Evolutionary conservation across 1,140 invertebrate species (phyloP), one percentile per base, ranked within the genome.

Genomic region (Protaetia brevitarsis): DNA sequence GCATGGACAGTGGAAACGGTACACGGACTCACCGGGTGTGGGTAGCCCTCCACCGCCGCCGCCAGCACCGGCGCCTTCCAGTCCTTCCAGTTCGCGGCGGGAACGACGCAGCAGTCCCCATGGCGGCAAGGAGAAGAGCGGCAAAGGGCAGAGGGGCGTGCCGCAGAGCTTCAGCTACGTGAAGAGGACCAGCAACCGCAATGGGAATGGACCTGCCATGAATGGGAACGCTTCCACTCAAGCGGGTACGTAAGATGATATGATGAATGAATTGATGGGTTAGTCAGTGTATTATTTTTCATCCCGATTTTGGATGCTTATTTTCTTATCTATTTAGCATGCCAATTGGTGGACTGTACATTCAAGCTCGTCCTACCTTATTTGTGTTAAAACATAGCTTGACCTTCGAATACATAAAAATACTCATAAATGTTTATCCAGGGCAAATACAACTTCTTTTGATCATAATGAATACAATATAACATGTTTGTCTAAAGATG

Each of bases 101-200:
- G 77, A 64, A 76, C 77, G 64, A 76, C 79, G 27, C 72, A 80
- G 16, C 77, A 80, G 30, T 79, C 81, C 19, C 76, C 79, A 72
- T 75, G 80, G 30, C 26, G 37, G 66, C 8, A 68, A 66, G 41
- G 67, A 69, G 36, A 73, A 74, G 62, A 68, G 65, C 26, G 66
- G 65, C 66, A 34, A 23, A 7, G 19, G 11, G 1, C 72, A 66
- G 66, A 64, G 82, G 68, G 88, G 89, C 26, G 89, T 89, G 0
- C 89, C 90, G 5, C 89, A 90, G 66, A 91, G 86, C 77, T 92
- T 92, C 73, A 89, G 89, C 27, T 92, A 92, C 74, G 88, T 91
- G n/a, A 93, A 93, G 74, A 82, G 90, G 67, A 86, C 88, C 68
- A 89, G 88, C 67, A 87, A 86, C 8, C 74, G 70, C n/a, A 71